Conservation (phyloP, 2,888 invertebrate species). For the Sympetrum striolatum region DNA sequence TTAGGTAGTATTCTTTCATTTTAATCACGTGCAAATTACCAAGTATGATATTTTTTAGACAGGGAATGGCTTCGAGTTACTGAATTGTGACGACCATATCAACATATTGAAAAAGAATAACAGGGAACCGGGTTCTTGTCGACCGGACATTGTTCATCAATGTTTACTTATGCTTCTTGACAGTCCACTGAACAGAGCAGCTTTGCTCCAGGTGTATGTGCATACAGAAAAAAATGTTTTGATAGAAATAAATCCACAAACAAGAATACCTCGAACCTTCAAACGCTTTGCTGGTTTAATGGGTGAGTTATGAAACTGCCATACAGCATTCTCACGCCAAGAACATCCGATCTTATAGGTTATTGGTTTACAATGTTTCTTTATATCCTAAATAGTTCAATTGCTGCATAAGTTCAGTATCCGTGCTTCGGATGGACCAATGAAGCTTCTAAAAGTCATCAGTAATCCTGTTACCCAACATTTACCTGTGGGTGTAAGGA, state of each 20-base stretch:
- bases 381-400: constrained; percentile 74
- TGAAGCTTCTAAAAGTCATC: constrained; percentile 92
- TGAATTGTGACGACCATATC: constrained; percentile 94
- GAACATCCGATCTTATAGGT: not conserved
- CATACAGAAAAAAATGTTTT: constrained; percentile 91
- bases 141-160: constrained; percentile 98
- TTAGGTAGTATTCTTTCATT: not conserved
- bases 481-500: constrained; percentile 91
- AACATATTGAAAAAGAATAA: constrained; percentile 84
- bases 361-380: constrained; percentile 13
- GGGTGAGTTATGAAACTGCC: constrained; percentile 68
- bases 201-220: constrained; percentile 92
- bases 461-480: constrained; percentile 96
- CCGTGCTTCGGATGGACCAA: constrained; percentile 85
- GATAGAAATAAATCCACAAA: constrained; percentile 96
- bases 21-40: not conserved
- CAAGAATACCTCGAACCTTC: constrained; percentile 94
- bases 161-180: constrained; percentile 97
- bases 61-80: constrained; percentile 84
- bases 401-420: constrained; percentile 93
- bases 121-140: constrained; percentile 83
- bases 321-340: not conserved
- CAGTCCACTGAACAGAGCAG: constrained; percentile 95
- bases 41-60: constrained; percentile 65
- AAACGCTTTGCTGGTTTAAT: constrained; percentile 96